Percentiles rank a stretch among this genome's conserved stretches.
Evolutionary conservation across 2,888 invertebrate species (phyloP).

Genomic region (Parnassius apollo): DNA sequence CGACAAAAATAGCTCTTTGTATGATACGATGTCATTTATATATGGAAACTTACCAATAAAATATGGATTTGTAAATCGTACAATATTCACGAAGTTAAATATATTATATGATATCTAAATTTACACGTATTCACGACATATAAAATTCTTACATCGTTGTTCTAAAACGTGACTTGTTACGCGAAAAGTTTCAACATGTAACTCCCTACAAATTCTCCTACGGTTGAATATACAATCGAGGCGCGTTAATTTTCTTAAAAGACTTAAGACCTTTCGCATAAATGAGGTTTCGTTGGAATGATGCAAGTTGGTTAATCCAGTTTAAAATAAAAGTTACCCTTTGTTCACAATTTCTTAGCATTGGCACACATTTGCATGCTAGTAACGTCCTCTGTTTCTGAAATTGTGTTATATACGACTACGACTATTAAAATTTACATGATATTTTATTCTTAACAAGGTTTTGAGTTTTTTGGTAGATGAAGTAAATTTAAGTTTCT

Average conservation of each 20-base stretch:
- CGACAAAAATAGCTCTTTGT: no score
- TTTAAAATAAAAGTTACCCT: neutral
- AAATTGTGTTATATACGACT: neutral
- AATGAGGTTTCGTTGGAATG: neutral
- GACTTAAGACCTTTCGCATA: neutral
- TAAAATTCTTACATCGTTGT: conserved; percentile 1
- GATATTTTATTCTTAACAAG: neutral
- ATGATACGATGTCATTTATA: no score
- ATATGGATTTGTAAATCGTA: no score
- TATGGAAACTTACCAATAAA: no score
- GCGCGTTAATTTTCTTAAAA: neutral
- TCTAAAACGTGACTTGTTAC: neutral
- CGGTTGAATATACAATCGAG: neutral
- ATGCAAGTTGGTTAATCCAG: neutral
- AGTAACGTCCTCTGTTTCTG: neutral
- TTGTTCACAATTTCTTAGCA: neutral
- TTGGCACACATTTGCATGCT: neutral
- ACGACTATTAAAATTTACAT: neutral
- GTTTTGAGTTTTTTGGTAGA: neutral
- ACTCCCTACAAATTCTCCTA: neutral
- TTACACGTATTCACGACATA: neutral
- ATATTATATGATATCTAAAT: neutral
- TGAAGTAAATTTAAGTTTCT: neutral
- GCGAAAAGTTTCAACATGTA: neutral
- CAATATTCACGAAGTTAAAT: neutral